phyloP scores from a whole-genome alignment of 2,888 invertebrate genomes.

The Nineta flava region DNA sequence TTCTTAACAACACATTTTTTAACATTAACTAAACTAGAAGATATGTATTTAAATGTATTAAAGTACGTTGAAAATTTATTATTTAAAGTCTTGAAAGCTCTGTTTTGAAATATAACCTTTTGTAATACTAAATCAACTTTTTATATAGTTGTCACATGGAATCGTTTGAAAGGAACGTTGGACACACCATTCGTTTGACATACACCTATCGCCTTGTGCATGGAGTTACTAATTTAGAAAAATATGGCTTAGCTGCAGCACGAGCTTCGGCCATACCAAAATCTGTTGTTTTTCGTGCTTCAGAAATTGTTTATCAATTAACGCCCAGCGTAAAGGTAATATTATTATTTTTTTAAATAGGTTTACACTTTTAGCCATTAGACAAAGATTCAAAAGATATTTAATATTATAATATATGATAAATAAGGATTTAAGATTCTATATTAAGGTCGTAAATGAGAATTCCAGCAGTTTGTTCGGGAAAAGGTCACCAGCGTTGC shows the following conservation, averaged over 20 bases:
- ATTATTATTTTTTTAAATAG: neutral
- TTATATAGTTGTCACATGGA: constrained; percentile 31
- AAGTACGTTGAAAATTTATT: constrained; percentile 38
- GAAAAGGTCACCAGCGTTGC: neutral
- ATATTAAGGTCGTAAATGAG: too few relatives aligned
- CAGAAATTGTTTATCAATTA: constrained; percentile 17
- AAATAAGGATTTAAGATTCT: too few relatives aligned
- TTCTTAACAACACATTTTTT: constrained; percentile 59
- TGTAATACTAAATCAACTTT: too few relatives aligned
- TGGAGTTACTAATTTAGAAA: constrained; percentile 40
- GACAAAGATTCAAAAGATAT: too few relatives aligned
- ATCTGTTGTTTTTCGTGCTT: constrained; percentile 35
- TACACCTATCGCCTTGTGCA: constrained; percentile 45
- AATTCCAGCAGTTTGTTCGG: too few relatives aligned
- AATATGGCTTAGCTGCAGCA: constrained; percentile 52
- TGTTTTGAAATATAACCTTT: too few relatives aligned
- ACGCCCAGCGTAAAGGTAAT: neutral
- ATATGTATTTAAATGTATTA: constrained; percentile 50
- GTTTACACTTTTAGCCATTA: neutral
- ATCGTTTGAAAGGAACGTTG: constrained; percentile 22
- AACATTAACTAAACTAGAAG: constrained; percentile 44
- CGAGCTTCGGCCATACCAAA: constrained; percentile 41
- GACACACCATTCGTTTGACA: constrained; percentile 27
- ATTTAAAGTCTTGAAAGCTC: too few relatives aligned
- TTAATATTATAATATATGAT: too few relatives aligned